A percentile compares a stretch with the other conserved stretches of the same genome.
These are phyloP conservation scores for Danio tinwini DNA, from an alignment of 2,797 vertebrate genomes.

Conservation along the genomic window DNA sequence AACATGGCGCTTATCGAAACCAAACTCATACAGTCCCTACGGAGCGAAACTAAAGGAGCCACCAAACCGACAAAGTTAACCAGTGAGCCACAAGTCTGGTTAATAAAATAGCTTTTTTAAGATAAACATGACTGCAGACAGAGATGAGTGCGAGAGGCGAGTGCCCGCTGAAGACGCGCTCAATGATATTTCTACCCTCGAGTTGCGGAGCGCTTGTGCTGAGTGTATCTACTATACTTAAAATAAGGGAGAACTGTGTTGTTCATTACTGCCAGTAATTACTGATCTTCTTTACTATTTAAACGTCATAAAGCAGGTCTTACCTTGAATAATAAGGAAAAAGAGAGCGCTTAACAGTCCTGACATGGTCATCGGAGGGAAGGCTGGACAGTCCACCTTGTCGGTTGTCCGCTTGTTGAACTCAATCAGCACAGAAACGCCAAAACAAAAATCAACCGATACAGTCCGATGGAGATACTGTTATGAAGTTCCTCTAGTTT, in stretches of 20 bases:
- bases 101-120: neutral
- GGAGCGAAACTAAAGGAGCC: neutral
- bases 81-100: neutral
- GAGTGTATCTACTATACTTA: neutral
- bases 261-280: neutral
- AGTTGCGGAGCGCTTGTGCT: neutral
- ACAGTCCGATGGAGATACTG: neutral
- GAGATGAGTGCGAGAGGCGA: neutral
- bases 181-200: neutral
- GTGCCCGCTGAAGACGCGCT: neutral
- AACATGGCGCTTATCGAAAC: constrained; percentile 79
- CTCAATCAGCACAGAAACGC: neutral
- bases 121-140: neutral
- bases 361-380: constrained; percentile 31
- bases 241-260: neutral
- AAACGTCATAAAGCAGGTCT: constrained; percentile 63
- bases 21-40: constrained; percentile 54
- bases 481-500: neutral
- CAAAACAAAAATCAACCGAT: neutral
- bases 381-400: constrained; percentile 32
- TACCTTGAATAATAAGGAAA: constrained; percentile 71
- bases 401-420: constrained; percentile 34
- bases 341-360: constrained; percentile 66
- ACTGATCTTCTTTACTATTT: constrained; percentile 41
- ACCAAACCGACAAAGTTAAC: neutral